Percentiles rank a stretch among this genome's conserved stretches.
Conservation (phyloP, 2,888 invertebrate species). For the Agrotis exclamationis region DNA sequence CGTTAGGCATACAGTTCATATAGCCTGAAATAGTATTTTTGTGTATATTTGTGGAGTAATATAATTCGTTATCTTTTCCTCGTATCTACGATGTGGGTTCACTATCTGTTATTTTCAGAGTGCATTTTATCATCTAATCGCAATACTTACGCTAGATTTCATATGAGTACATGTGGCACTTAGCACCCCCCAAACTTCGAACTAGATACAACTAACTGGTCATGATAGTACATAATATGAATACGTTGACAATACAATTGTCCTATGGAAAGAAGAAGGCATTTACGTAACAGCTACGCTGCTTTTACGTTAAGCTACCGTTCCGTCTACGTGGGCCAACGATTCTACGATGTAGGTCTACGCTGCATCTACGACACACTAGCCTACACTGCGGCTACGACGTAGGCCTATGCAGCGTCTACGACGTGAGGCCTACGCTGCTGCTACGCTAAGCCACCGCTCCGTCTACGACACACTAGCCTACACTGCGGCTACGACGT, state of each 20-base stretch:
- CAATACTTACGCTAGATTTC: slow-evolving; percentile 44
- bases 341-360: neutral
- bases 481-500: neutral
- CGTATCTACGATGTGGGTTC: slow-evolving; percentile 32
- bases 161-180: slow-evolving; percentile 31
- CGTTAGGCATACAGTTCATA: neutral
- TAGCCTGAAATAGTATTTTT: slow-evolving; percentile 19
- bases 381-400: neutral
- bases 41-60: slow-evolving; percentile 34
- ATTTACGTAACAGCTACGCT: neutral
- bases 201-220: slow-evolving; percentile 9
- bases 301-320: neutral
- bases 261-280: neutral
- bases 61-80: slow-evolving; percentile 39
- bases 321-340: too few species aligned
- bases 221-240: slow-evolving; percentile 1
- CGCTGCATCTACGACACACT: neutral
- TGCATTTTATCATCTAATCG: slow-evolving; percentile 49
- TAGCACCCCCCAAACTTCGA: slow-evolving; percentile 15
- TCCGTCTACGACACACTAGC: neutral
- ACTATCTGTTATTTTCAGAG: slow-evolving; percentile 44
- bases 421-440: neutral
- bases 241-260: neutral
- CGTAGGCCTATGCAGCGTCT: neutral
- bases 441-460: neutral